Base-by-base conservation (phyloP, 2,113 vertebrate species). In the Dipodomys merriami region DNA sequence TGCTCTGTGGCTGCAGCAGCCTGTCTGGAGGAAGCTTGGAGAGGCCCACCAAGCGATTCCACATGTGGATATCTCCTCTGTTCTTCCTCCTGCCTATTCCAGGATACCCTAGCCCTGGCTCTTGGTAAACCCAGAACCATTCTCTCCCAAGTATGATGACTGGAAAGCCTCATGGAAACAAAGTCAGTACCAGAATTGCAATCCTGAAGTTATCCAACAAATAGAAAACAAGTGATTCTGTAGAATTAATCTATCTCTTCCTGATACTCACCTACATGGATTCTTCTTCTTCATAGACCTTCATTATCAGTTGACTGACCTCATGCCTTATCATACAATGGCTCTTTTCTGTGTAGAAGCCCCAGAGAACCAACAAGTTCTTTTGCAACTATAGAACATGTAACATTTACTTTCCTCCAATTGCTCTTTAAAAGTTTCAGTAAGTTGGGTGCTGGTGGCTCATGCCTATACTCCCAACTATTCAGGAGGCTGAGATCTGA, bases 261-360 rank as follows among this genome's bases (percentile, higher is more conserved):
- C 69, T 69, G 23, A 86, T 62, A 57, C 35, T 78, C 25, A 33
- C 7, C 16, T 65, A 74, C 67, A 25, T 74, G 64, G 19, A 29
- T 85, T 62, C 33, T 57, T 23, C 67, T 74, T 23, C 62, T 74
- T 93, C 39, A 83, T 67, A 22, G 15, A 78, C 30, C 16, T 78
- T 77, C 20, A 16, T 60, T 25, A 11, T 29, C 25, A 27, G 33
- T 73, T 60, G 57, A 57, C 23, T 92, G 80, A 91, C 25, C 49
- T 88, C 46, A 57, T 62, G 49, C 29, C 23, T 85, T 88, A 4
- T 46, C 65, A 83, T 33, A 84, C 35, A 95, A 88, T 57, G 72
- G 6, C 29, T 86, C 73, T 78, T 90, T 80, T 92, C 69, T 90
- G n/a, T 64, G 27, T 23, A 88, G n/a, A 73, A 83, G 2, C 15